Conservation (phyloP, 2,888 invertebrate species). For the Schizotus pectinicornis region DNA sequence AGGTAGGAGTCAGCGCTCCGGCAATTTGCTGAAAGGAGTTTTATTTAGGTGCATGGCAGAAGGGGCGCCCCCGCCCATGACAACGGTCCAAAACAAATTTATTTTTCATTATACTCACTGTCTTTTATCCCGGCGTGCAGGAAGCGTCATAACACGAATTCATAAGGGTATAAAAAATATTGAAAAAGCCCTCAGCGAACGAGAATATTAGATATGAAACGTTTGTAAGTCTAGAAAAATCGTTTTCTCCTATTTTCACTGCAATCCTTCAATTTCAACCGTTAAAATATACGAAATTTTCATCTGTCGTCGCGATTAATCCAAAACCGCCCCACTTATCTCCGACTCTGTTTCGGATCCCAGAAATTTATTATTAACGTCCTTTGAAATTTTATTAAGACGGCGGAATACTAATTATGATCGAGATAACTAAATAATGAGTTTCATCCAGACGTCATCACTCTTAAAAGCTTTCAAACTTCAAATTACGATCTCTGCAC, state of each 20-base stretch:
- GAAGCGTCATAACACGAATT: conserved; percentile 27
- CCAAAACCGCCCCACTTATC: too few species aligned
- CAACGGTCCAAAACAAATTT: conserved; percentile 25
- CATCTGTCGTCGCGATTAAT: too few species aligned
- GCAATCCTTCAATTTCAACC: conserved; percentile 7
- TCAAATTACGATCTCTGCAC: conserved; percentile 7
- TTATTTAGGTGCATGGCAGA: conserved; percentile 22
- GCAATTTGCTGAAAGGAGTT: conserved; percentile 15
- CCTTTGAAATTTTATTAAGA: conserved; percentile 25
- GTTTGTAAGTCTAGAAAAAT: not conserved
- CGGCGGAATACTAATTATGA: conserved; percentile 30
- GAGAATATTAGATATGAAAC: conserved; percentile 23
- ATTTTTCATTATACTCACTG: conserved; percentile 33
- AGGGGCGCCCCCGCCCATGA: not conserved
- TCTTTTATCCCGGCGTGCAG: conserved; percentile 31
- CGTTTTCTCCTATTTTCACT: not conserved
- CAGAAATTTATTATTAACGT: conserved; percentile 13
- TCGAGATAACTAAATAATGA: conserved; percentile 32
- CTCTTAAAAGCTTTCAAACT: conserved; percentile 32
- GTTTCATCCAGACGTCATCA: conserved; percentile 33
- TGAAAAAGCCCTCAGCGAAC: conserved; percentile 19
- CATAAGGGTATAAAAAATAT: conserved; percentile 23
- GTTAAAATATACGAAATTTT: not conserved
- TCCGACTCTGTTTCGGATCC: too few species aligned
- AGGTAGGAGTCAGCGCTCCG: too few species aligned